Evolutionary conservation across 2,797 vertebrate genomes (phyloP).

Genomic region (Adelosebastes latens): DNA sequence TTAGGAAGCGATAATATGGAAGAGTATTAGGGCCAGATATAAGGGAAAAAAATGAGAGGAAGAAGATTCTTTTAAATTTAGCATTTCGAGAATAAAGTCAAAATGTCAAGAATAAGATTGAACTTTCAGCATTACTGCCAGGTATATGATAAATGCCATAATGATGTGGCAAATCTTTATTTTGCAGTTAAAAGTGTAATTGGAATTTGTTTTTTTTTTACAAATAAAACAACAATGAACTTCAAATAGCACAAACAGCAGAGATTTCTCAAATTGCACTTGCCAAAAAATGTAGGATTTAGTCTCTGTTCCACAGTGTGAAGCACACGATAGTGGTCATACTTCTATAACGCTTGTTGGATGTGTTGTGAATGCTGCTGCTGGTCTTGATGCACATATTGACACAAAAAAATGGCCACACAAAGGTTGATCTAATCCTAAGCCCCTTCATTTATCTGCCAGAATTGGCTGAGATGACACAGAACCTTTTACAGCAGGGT

Average conservation of each 20-base stretch:
- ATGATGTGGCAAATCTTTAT: neutral
- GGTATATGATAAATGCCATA: too few species aligned
- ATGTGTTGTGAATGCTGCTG: conserved; percentile 18
- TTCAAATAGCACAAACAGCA: neutral
- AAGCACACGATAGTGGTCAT: neutral
- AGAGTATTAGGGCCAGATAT: neutral
- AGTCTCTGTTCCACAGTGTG: neutral
- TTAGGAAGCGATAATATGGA: neutral
- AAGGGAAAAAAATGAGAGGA: too few species aligned
- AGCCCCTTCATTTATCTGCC: neutral
- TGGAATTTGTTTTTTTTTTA: neutral
- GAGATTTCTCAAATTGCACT: neutral
- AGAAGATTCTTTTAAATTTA: too few species aligned
- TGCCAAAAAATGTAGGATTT: neutral
- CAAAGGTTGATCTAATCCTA: conserved; percentile 15
- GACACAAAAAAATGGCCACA: neutral
- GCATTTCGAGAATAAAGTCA: too few species aligned
- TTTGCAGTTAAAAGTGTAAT: neutral
- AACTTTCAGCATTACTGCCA: too few species aligned
- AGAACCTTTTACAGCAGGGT: neutral
- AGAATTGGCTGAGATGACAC: neutral
- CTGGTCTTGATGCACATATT: neutral
- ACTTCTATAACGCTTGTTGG: neutral
- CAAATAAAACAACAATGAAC: neutral
- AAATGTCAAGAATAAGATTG: too few species aligned